phyloP scores from a whole-genome alignment of 2,888 invertebrate genomes.

The Hemaris fuciformis region DNA sequence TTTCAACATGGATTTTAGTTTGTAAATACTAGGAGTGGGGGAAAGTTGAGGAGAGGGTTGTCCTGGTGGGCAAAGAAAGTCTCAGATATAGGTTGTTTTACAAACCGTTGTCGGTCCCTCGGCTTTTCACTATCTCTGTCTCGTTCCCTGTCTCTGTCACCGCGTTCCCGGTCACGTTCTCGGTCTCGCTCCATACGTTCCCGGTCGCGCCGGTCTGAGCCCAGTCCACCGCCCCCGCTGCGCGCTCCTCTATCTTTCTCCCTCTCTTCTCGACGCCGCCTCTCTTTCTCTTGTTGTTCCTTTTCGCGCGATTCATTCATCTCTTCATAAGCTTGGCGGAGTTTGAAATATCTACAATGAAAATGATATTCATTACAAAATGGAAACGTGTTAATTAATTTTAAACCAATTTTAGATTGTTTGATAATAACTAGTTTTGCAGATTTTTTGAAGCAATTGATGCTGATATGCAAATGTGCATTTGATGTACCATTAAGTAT shows the following conservation, averaged over 20 bases:
- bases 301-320: constrained; percentile 83
- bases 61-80: no score
- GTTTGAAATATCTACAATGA: constrained; percentile 80
- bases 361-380: neutral
- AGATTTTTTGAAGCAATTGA: no score
- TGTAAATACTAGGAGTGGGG: no score
- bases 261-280: constrained; percentile 66
- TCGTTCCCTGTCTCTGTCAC: constrained; percentile 37
- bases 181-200: constrained; percentile 72
- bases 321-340: constrained; percentile 86
- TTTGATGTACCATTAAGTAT: no score
- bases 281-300: constrained; percentile 82
- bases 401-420: no score
- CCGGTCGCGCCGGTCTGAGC: constrained; percentile 67
- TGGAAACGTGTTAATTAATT: no score
- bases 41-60: no score
- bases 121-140: constrained; percentile 34
- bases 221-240: constrained; percentile 65
- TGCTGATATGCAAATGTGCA: no score
- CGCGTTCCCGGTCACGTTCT: constrained; percentile 58
- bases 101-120: constrained; percentile 20
- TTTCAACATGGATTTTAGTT: no score
- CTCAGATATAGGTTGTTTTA: neutral
- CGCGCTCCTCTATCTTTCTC: constrained; percentile 72
- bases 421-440: no score